Evolutionary conservation across 2,888 invertebrate genomes (phyloP).

Genomic region (Morinoia aosen): DNA sequence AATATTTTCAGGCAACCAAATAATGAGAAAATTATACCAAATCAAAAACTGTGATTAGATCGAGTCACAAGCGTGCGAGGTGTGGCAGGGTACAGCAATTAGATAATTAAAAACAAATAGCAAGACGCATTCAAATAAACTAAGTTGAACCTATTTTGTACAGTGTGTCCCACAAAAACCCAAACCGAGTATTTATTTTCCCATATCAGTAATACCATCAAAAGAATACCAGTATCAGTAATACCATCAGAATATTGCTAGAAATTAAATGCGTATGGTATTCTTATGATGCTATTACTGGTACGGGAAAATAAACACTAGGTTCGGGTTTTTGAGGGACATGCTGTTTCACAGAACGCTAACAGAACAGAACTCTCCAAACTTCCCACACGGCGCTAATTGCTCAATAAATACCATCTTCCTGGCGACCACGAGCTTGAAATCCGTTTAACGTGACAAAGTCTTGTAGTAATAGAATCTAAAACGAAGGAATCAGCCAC

Average conservation of each 20-base stretch:
- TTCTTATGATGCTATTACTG: no score
- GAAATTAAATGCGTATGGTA: neutral
- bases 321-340: no score
- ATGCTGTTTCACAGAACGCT: no score
- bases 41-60: neutral
- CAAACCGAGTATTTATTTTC: neutral
- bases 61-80: neutral
- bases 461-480: no score
- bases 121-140: neutral
- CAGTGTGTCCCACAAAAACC: neutral
- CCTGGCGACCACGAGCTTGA: no score
- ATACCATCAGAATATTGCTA: neutral
- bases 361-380: no score
- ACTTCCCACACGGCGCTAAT: no score
- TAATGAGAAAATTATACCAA: neutral
- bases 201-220: neutral
- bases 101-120: neutral
- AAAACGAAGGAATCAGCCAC: no score
- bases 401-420: no score
- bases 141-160: neutral
- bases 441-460: no score
- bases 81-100: neutral
- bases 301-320: neutral
- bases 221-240: no score
- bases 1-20: neutral